Base-by-base conservation (phyloP, 2,797 vertebrate genomes). In the Gobionotothen gibberifrons region DNA sequence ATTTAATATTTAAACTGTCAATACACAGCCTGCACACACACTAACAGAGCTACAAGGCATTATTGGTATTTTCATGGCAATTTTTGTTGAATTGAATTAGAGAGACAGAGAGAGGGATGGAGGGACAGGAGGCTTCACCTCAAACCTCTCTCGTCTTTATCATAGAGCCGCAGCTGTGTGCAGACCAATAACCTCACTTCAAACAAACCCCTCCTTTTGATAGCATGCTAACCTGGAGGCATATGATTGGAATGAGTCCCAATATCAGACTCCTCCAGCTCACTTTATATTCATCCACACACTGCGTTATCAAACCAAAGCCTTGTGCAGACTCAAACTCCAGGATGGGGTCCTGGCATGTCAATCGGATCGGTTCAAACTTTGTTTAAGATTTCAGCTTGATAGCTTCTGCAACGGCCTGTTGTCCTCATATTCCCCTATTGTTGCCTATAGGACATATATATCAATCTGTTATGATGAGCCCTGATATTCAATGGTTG, bases 221-320 rank as follows among this genome's bases (percentile, higher is more conserved):
- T 89, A 85, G 78, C 56, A 64, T 39, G 55, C 79, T 87, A 85
- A 90, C 93, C 92, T 92, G 83, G 69, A 86, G 91, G 88, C 88
- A 79, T 84, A 58, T 48, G 85, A 83, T 81, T 85, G 76, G 81
- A 65, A 83, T 80, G 78, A 79, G 59, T 76, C 77, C 74, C 86
- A 84, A 69, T 87, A 88, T 89, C 84, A 82, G 57, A 80, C 79
- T 84, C 76, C 56, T 86, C 72, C 74, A 76, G 79, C 83, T 82
- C 78, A 79, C 82, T 87, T 72, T 83, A 60, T 81, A 86, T 92
- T 85, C 86, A 83, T 76, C 58, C 74, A 75, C 63, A 69, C 62
- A 47, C 53, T 76, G 62, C 72, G 77, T 87, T 93, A 91, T 92
- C 89, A 78, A 86, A 67, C 83, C 75, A 54, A 70, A 85, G 78